Percentiles rank a stretch among this genome's conserved stretches.
These are phyloP conservation scores for Odontophorus gujanensis DNA, from an alignment of 2,113 vertebrate species.

Conservation along the genomic window DNA sequence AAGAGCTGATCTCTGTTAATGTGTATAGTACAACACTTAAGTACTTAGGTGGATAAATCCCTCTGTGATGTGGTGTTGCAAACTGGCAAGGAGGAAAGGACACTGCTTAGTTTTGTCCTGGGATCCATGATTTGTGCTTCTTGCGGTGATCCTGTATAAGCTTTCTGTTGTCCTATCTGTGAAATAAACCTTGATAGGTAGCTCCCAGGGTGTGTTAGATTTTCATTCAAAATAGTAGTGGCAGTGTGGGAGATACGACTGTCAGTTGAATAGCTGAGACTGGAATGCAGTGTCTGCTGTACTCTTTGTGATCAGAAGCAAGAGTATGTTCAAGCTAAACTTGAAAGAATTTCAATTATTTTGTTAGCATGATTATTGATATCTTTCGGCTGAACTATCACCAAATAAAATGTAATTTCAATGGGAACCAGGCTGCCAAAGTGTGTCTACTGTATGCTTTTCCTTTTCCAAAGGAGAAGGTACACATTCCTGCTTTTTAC, in stretches of 20 bases:
- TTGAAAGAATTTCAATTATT: not conserved
- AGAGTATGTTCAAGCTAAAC: not conserved
- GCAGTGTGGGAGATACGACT: not conserved
- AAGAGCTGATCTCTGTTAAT: not conserved
- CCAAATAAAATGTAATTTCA: not conserved
- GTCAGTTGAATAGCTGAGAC: not conserved
- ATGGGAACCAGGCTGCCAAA: not conserved
- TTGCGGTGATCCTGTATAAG: not conserved
- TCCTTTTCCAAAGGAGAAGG: not conserved
- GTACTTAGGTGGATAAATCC: fast-evolving
- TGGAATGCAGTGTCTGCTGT: not conserved
- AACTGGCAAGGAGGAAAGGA: not conserved
- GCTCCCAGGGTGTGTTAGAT: not conserved
- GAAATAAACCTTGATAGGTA: not conserved
- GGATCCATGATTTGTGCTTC: not conserved
- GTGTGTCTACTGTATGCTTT: not conserved
- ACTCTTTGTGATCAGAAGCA: not conserved
- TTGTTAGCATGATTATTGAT: not conserved
- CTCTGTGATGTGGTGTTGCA: not conserved
- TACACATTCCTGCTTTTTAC: not conserved
- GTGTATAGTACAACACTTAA: not conserved
- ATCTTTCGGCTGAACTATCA: not conserved
- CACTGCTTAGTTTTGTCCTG: not conserved
- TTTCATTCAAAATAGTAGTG: not conserved
- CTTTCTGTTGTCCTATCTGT: not conserved